phyloP scores from a whole-genome alignment of 2,113 vertebrate species.

The Heterochromis multidens region DNA sequence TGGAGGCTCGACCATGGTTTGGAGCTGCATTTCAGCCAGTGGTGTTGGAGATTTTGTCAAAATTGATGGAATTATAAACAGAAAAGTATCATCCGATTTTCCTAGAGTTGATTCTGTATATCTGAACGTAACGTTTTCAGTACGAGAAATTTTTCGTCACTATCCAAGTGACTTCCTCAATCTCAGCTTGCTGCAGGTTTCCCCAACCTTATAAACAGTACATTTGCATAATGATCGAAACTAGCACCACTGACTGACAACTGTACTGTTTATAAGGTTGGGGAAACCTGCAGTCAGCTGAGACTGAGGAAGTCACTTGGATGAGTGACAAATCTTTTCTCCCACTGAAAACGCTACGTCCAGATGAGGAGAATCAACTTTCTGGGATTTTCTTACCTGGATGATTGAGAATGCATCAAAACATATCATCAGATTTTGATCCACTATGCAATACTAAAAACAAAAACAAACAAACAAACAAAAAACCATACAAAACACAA shows the following conservation, averaged over 20 bases:
- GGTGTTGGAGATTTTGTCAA: not conserved
- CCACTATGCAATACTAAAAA: not conserved
- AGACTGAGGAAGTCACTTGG: not conserved
- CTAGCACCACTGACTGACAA: not conserved
- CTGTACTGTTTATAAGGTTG: too few species aligned
- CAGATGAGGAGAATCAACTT: rapidly evolving
- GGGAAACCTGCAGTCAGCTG: not conserved
- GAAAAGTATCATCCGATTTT: rapidly evolving
- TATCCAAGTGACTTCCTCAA: not conserved
- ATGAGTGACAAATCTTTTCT: not conserved
- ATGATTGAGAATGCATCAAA: not conserved
- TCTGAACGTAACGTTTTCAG: not conserved
- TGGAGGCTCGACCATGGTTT: not conserved
- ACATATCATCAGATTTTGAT: rapidly evolving
- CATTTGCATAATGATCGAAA: not conserved
- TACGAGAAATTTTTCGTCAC: not conserved
- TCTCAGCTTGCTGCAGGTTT: not conserved
- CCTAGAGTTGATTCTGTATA: not conserved
- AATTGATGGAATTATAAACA: not conserved
- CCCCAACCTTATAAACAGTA: not conserved
- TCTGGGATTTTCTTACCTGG: not conserved
- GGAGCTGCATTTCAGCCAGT: not conserved
- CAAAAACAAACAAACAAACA: not conserved
- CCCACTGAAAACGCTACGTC: not conserved
- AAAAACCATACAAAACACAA: not conserved